Evolutionary conservation across 2,888 invertebrate species (phyloP).

Genomic region (Blera fallax): DNA sequence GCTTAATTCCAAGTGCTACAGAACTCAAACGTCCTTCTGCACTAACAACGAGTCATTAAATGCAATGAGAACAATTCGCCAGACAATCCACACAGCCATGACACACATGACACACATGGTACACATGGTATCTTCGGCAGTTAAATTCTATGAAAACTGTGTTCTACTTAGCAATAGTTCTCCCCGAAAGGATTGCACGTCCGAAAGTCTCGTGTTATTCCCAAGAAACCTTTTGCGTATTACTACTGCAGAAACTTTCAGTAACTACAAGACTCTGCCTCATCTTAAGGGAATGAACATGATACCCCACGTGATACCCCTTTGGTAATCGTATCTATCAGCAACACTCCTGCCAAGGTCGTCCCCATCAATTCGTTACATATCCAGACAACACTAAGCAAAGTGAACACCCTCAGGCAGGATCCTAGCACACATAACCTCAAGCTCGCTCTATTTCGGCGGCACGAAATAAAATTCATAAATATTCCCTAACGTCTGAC

Average conservation of each 20-base stretch:
- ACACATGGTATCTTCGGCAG: no score
- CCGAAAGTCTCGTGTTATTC: not conserved
- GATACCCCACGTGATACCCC: not conserved
- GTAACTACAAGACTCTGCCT: not conserved
- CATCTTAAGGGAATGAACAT: not conserved
- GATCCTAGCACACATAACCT: not conserved
- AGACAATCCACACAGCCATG: no score
- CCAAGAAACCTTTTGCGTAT: not conserved
- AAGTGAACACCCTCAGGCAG: not conserved
- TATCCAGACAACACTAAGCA: not conserved
- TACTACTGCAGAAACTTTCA: not conserved
- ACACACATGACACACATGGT: no score
- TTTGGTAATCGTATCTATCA: not conserved
- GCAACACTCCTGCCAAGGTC: not conserved
- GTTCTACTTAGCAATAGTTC: no score
- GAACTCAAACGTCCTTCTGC: no score
- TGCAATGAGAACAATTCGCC: no score
- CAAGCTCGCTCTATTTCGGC: not conserved
- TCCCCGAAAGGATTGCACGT: not conserved
- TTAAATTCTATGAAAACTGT: no score
- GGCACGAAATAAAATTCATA: not conserved
- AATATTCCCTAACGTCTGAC: constrained; percentile 18
- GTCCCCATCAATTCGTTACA: not conserved
- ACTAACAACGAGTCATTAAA: no score
- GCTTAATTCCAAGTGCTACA: no score